A percentile compares a stretch with the other conserved stretches of the same genome.
Conservation (phyloP, 1,140 invertebrate genomes). For the Mylabris phalerata region DNA sequence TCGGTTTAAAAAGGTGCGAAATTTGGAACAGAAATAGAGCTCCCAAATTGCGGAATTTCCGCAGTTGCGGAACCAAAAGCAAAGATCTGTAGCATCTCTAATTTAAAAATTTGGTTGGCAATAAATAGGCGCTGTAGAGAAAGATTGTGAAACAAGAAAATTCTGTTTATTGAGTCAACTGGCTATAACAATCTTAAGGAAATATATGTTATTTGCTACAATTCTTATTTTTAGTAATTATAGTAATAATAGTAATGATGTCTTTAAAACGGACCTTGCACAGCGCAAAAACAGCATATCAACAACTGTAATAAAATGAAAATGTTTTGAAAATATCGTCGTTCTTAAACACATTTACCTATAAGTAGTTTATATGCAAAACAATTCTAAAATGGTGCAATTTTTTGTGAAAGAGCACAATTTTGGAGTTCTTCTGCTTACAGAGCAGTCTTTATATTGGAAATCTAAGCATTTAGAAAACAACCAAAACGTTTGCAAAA, state of each 20-base stretch:
- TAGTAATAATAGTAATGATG: too few species aligned
- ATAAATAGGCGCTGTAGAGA: background rate
- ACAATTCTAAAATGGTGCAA: slow-evolving; percentile 2
- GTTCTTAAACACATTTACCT: background rate
- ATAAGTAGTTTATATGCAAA: slow-evolving; percentile 1
- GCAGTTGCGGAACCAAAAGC: too few species aligned
- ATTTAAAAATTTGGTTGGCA: too few species aligned
- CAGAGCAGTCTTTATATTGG: slow-evolving; percentile 11
- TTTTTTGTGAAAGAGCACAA: slow-evolving; percentile 1
- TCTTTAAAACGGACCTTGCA: slow-evolving; percentile 32
- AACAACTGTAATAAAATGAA: slow-evolving; percentile 4
- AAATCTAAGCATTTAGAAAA: slow-evolving; percentile 3
- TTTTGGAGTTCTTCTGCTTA: background rate
- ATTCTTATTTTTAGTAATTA: background rate
- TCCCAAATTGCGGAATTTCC: too few species aligned
- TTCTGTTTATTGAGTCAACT: slow-evolving; percentile 26
- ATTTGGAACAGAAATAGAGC: too few species aligned
- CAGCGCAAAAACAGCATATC: slow-evolving; percentile 23
- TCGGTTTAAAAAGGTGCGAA: too few species aligned
- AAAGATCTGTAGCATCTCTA: too few species aligned
- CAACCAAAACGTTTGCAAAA: slow-evolving; percentile 2
- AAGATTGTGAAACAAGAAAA: slow-evolving; percentile 11
- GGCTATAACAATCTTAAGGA: slow-evolving; percentile 30
- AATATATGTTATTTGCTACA: slow-evolving; percentile 29
- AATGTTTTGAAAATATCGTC: background rate